phyloP scores from a whole-genome alignment of 2,113 vertebrate genomes.

The Mixornis gularis region DNA sequence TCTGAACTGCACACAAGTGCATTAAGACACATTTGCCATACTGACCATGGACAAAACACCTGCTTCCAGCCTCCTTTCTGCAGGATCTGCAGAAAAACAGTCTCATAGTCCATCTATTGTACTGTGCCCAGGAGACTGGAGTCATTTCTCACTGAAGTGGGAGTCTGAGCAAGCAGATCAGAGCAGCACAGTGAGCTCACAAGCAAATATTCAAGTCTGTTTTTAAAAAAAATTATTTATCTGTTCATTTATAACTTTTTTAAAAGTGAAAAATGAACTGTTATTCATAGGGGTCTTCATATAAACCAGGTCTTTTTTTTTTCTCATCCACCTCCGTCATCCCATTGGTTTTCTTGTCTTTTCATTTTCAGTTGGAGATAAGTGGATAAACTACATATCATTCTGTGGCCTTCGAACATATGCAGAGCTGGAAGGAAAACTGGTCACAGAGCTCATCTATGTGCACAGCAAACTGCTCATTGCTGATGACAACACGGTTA shows the following conservation, averaged over 20 bases:
- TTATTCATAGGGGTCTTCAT: not conserved
- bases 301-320: not conserved
- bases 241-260: not conserved
- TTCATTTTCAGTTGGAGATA: slow-evolving; percentile 82
- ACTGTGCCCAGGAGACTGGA: not conserved
- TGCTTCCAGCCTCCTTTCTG: not conserved
- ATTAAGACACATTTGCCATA: not conserved
- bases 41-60: not conserved
- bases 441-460: slow-evolving; percentile 93
- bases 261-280: not conserved
- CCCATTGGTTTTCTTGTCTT: not conserved
- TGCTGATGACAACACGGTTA: slow-evolving; percentile 91
- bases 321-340: not conserved
- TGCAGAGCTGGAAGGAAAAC: slow-evolving; percentile 84
- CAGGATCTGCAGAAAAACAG: not conserved
- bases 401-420: slow-evolving; percentile 91
- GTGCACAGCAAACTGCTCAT: slow-evolving; percentile 98
- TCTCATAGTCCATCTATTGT: not conserved
- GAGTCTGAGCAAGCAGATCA: not conserved
- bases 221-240: not conserved
- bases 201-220: not conserved
- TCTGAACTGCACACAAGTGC: not conserved
- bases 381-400: slow-evolving; percentile 97
- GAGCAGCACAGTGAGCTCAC: not conserved
- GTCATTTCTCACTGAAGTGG: not conserved